Base-by-base conservation (phyloP, 2,888 invertebrate genomes). In the Pseudolycoriella hygida region DNA sequence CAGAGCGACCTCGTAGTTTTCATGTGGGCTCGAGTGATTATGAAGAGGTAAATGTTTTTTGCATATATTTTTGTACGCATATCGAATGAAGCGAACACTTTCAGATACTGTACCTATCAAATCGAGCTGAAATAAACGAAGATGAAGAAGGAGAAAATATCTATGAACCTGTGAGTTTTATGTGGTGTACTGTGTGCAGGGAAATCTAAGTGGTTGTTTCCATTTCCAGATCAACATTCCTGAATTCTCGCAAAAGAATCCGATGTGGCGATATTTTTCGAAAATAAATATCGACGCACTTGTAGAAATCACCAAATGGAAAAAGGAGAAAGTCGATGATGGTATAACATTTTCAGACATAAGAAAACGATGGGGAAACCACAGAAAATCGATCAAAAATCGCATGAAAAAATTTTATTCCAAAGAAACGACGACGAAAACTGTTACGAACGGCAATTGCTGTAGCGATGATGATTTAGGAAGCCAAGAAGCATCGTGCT, bases 111-210 rank as follows among this genome's bases (percentile, higher is more conserved):
- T 42, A 42, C 15, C 30, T 46, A n/a, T 15, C 42, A 12, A 42
- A 42, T 30, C 37, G 42, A 18, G 17, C 42, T n/a, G 18, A 42
- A 46, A n/a, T 42, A 42, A n/a, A 46, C 15, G 45, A 44, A 3
- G 54, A 55, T 19, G 25, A 25, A n/a, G 55, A 54, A 3, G 55
- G 56, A 39, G 59, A 57, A 42, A 59, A 58, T 46, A 59, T 59
- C 43, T 59, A 59, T 43, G 59, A 59, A 49, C 56, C 58, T 48
- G 59, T 59, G 44, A 53, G 52, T 49, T 37, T 25, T 34, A 25
- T n/a, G n/a, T n/a, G n/a, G n/a, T n/a, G n/a, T n/a, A n/a, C n/a
- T n/a, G n/a, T n/a, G n/a, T n/a, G n/a, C n/a, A n/a, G n/a, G n/a
- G n/a, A n/a, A n/a, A n/a, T n/a, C n/a, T n/a, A n/a, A n/a, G n/a